These are phyloP conservation scores for Gymnocypris eckloni DNA, from an alignment of 2,797 vertebrate genomes.

Conservation along the genomic window DNA sequence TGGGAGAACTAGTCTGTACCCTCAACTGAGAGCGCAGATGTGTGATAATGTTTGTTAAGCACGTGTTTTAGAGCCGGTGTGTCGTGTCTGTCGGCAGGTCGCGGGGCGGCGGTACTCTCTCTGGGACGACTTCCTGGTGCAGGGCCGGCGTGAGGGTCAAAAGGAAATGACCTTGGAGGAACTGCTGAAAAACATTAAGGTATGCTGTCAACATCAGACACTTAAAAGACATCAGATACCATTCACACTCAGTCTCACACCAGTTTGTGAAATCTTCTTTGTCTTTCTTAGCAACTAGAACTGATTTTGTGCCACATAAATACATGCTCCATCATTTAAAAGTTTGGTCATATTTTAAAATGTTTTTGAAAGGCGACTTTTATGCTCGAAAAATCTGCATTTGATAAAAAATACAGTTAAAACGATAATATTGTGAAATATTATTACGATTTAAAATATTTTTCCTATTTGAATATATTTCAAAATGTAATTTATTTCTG, in stretches of 20 bases:
- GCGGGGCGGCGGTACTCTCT: conserved; percentile 81
- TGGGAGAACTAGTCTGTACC: neutral
- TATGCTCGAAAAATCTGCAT: neutral
- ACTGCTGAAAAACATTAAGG: conserved; percentile 85
- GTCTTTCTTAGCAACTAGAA: neutral
- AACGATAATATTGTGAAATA: neutral
- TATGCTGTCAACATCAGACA: conserved; percentile 60
- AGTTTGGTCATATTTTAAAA: neutral
- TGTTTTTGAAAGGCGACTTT: too few species aligned
- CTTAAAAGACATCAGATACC: conserved; percentile 26
- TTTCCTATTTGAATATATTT: neutral
- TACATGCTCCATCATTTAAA: neutral
- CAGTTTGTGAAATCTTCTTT: neutral
- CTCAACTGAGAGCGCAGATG: neutral
- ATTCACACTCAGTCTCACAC: conserved; percentile 31
- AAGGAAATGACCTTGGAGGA: conserved; percentile 85
- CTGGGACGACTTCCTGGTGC: conserved; percentile 83
- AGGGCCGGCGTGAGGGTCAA: conserved; percentile 67
- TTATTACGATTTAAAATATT: neutral
- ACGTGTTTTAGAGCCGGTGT: conserved; percentile 42
- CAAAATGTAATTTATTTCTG: neutral
- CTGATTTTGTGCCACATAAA: neutral
- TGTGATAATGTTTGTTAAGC: conserved; percentile 23
- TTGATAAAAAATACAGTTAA: neutral
- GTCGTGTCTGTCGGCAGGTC: conserved; percentile 74